Conservation (phyloP, 2,113 vertebrate genomes). For the Xiphophorus hellerii region DNA sequence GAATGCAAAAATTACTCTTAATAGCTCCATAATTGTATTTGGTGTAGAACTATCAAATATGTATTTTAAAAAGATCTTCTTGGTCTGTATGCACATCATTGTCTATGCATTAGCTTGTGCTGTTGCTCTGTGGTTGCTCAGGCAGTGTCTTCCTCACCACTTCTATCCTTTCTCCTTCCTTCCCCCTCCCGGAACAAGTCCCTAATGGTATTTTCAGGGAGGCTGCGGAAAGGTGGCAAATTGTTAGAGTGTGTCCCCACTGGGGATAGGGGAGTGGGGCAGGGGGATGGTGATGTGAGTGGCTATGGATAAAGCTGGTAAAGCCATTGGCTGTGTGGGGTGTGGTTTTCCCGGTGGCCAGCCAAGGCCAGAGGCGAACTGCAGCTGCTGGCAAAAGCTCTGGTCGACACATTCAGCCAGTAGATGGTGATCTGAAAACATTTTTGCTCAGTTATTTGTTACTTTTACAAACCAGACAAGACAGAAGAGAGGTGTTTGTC, state of each 20-base stretch:
- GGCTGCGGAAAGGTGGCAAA: constrained; percentile 64
- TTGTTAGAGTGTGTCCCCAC: constrained; percentile 60
- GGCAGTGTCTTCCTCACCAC: constrained; percentile 17
- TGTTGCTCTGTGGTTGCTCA: constrained; percentile 45
- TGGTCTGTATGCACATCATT: background rate
- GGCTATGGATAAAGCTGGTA: constrained; percentile 50
- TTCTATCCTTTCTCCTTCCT: background rate
- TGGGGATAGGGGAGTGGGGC: constrained; percentile 53
- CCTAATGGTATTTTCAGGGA: constrained; percentile 64
- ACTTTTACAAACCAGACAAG: constrained; percentile 13
- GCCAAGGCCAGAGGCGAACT: constrained; percentile 60
- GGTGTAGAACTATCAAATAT: background rate
- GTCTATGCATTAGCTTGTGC: constrained; percentile 35
- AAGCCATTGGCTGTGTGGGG: constrained; percentile 64
- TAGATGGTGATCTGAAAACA: constrained; percentile 24
- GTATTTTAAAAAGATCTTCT: background rate
- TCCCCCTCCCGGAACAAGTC: constrained; percentile 52
- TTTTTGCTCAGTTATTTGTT: constrained; percentile 21
- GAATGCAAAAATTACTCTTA: constrained; percentile 27
- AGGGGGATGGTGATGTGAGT: constrained; percentile 38
- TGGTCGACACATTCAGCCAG: constrained; percentile 41
- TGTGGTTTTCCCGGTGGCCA: constrained; percentile 73
- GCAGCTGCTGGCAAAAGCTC: constrained; percentile 31
- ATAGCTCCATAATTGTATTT: constrained; percentile 17
- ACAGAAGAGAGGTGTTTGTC: constrained; percentile 3